These are phyloP conservation scores for Australoheros scitulus DNA, from an alignment of 2,113 vertebrate genomes.

Conservation along the genomic window DNA sequence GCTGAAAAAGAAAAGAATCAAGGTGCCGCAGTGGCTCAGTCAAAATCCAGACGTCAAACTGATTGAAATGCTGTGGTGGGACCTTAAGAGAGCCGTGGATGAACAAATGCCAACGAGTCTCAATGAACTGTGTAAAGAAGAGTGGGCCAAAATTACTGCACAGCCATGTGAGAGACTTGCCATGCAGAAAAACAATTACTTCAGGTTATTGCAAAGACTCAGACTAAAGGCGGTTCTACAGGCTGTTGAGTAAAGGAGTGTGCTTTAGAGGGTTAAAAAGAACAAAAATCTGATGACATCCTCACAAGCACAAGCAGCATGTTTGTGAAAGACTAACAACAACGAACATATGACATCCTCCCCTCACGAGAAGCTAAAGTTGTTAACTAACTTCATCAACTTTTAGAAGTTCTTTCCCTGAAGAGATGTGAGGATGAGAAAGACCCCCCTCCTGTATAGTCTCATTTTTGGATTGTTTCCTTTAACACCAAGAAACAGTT, in stretches of 20 bases:
- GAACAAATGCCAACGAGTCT: not conserved
- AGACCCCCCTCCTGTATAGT: conserved; percentile 3
- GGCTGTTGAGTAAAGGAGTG: not conserved
- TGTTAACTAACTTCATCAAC: conserved; percentile 52
- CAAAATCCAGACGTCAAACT: not conserved
- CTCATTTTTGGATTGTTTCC: conserved; percentile 21
- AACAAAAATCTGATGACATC: not conserved
- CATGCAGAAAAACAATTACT: not conserved
- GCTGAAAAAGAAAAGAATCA: not conserved
- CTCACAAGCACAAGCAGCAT: not conserved
- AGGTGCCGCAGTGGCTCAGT: not conserved
- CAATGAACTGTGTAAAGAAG: not conserved
- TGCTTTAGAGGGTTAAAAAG: not conserved
- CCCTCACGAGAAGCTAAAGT: conserved; percentile 15
- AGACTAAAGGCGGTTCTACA: not conserved
- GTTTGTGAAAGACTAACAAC: conserved; percentile 6
- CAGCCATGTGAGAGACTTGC: not conserved
- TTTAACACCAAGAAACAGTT: conserved; percentile 32
- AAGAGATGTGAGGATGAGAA: conserved; percentile 23
- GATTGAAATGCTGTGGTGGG: not conserved
- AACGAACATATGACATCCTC: conserved; percentile 11
- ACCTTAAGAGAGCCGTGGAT: not conserved
- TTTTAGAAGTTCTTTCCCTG: conserved; percentile 40
- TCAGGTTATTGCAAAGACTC: not conserved
- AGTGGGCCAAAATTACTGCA: not conserved